Evolutionary conservation across 2,113 vertebrate genomes (phyloP), one percentile per base, ranked within the genome.

Genomic region (Mugil cephalus): DNA sequence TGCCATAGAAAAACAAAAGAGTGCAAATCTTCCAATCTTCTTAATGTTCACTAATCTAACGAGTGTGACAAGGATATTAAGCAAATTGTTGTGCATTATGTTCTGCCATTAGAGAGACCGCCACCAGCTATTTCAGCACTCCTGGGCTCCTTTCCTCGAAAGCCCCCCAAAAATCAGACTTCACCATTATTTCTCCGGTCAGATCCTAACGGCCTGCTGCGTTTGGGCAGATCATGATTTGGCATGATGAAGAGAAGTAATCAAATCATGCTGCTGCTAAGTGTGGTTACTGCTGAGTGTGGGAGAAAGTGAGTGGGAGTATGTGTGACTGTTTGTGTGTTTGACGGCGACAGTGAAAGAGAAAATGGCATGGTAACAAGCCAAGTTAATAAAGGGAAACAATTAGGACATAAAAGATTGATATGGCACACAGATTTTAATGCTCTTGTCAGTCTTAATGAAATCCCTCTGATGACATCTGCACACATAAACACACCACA

Each of bases 351-450:
- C 61, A 72, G 47, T 69, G 55, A 75, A 69, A 55, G 68, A 84
- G 66, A 84, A 80, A 85, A 86, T 85, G 75, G 79, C 36, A 61
- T 58, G 82, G 80, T 84, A 81, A 86, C 77, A 82, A 89, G 85
- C 89, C 88, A 89, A 91, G 77, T 89, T 91, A 91, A 91, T 92
- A 92, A 90, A 91, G 86, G 82, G 81, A 92, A 91, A 89, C 84
- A 86, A 90, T 90, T 89, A 91, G 81, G 79, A 87, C 66, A 88
- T 85, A 83, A 89, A 88, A 87, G 84, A 88, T 79, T 87, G 88
- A 91, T 87, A 88, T 75, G 71, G 74, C 83, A 71, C 67, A 72
- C 68, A 72, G 77, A 83, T 83, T 87, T 85, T 76, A 87, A 82
- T 78, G 72, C 67, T 83, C 59, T 63, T 63, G 80, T 80, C 74